Conservation (phyloP, 2,113 vertebrate genomes). For the Lampris incognitus region DNA sequence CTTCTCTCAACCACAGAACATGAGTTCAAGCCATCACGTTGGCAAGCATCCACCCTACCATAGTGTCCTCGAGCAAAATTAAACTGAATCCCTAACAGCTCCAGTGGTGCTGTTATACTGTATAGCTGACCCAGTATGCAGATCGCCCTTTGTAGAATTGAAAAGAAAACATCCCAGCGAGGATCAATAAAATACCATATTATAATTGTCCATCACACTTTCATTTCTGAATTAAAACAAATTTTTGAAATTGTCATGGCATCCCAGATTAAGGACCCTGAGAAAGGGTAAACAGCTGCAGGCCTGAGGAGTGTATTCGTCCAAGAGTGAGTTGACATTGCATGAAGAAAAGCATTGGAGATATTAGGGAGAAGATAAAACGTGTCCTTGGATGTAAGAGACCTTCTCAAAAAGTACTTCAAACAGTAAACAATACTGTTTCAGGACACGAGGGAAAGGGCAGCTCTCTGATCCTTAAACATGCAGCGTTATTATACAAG, state of each 20-base stretch:
- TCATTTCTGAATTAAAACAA: not conserved
- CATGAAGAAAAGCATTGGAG: conserved; percentile 12
- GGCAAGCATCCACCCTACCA: no score
- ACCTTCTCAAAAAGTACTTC: conserved; percentile 5
- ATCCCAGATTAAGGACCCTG: conserved; percentile 1
- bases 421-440: conserved; percentile 8
- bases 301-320: not conserved
- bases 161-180: no score
- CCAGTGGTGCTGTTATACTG: not conserved
- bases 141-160: no score
- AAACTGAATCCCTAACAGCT: not conserved
- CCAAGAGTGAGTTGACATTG: not conserved
- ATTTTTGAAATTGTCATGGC: not conserved
- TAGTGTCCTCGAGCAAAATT: no score
- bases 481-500: no score
- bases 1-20: no score
- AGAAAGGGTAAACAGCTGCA: conserved; percentile 10
- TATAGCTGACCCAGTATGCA: not conserved
- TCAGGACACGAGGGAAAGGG: not conserved
- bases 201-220: no score
- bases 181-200: no score
- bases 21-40: no score
- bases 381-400: conserved; percentile 23
- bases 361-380: not conserved
- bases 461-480: no score